These are phyloP conservation scores for Xanthia icteritia DNA, from an alignment of 2,888 invertebrate species.

Conservation along the genomic window DNA sequence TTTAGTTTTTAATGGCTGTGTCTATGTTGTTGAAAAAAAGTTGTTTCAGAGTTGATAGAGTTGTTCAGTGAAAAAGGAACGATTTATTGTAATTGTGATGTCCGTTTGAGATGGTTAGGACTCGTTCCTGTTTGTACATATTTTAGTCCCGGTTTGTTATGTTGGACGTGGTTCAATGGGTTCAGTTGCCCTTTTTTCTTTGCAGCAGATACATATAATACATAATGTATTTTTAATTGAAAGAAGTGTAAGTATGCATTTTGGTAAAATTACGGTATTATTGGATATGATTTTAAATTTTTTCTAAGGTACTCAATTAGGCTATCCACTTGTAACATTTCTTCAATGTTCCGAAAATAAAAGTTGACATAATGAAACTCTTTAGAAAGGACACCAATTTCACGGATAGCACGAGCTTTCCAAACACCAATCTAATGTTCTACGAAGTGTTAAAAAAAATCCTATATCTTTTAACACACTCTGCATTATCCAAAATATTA, in stretches of 20 bases:
- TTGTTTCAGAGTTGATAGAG: conserved; percentile 43
- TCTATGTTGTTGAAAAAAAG: conserved; percentile 46
- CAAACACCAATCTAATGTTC: background rate
- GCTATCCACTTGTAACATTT: too few relatives aligned
- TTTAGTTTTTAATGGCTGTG: conserved; percentile 60
- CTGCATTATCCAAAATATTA: conserved; percentile 27
- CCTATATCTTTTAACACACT: conserved; percentile 11
- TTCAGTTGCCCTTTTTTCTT: background rate
- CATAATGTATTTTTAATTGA: background rate
- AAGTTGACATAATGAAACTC: background rate
- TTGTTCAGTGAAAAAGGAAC: conserved; percentile 38
- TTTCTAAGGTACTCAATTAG: background rate
- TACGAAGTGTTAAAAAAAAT: conserved; percentile 3
- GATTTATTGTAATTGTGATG: conserved; percentile 51
- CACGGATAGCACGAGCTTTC: background rate
- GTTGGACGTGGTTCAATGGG: background rate
- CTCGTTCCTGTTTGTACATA: conserved; percentile 19
- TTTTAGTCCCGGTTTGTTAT: conserved; percentile 21
- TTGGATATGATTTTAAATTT: background rate
- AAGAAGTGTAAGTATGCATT: background rate
- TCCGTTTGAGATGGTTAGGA: conserved; percentile 16
- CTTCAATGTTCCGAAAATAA: background rate
- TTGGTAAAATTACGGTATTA: background rate
- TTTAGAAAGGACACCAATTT: background rate
- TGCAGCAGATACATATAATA: too few relatives aligned